Evolutionary conservation across 2,113 vertebrate species (phyloP).

Genomic region (Lutjanus erythropterus): DNA sequence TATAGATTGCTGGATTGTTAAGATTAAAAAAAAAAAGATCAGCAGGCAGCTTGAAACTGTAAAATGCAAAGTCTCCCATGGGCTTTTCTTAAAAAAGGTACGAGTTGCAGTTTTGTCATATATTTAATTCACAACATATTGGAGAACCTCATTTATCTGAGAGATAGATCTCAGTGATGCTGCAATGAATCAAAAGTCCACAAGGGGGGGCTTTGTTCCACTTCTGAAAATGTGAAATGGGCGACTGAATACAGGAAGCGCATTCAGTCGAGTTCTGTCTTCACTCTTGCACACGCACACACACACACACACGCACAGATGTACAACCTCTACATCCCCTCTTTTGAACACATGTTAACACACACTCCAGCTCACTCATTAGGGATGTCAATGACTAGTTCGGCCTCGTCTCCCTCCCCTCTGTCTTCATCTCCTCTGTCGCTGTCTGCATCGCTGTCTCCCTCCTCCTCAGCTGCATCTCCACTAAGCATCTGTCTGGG

Average conservation of each 20-base stretch:
- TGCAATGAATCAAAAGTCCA: conserved; percentile 59
- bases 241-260: conserved; percentile 14
- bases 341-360: conserved; percentile 45
- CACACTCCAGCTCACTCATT: conserved; percentile 81
- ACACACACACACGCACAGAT: too few relatives aligned
- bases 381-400: conserved; percentile 87
- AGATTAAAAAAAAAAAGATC: conserved; percentile 30
- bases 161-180: conserved; percentile 21
- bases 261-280: conserved; percentile 10
- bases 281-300: background rate
- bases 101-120: conserved; percentile 4
- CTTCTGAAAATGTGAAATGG: background rate
- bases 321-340: background rate
- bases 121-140: conserved; percentile 18
- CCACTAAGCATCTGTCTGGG: conserved; percentile 88
- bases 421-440: conserved; percentile 86
- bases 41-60: background rate
- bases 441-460: conserved; percentile 85
- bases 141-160: conserved; percentile 3
- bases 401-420: conserved; percentile 86
- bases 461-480: conserved; percentile 86
- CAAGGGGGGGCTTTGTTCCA: conserved; percentile 44
- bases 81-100: background rate
- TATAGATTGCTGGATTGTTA: background rate
- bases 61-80: background rate